Conservation (phyloP, 1,140 invertebrate genomes). For the Alviniconcha marisindica region DNA sequence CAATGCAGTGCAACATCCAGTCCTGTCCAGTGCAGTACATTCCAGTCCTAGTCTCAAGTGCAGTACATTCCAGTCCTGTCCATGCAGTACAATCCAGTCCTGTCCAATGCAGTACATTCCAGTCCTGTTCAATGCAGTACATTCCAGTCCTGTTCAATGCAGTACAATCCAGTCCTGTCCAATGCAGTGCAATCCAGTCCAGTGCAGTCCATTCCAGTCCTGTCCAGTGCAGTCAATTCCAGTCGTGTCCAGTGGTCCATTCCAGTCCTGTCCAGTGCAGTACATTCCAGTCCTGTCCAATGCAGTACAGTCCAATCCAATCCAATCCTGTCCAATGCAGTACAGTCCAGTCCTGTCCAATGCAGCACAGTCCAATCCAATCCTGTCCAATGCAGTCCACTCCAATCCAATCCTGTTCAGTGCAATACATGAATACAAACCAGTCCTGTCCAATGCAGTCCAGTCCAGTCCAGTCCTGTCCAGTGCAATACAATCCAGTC, state of each 20-base stretch:
- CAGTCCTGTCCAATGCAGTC: not conserved
- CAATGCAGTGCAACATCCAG: not conserved
- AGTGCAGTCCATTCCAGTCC: too few relatives aligned
- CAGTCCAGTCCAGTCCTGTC: slow-evolving; percentile 6
- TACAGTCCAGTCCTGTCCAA: too few relatives aligned
- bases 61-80: too few relatives aligned
- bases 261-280: not conserved
- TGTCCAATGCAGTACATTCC: not conserved
- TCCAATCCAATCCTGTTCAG: slow-evolving; percentile 3
- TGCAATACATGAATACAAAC: too few relatives aligned
- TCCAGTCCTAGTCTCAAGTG: too few relatives aligned
- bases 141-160: not conserved
- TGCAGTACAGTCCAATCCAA: slow-evolving; percentile 19
- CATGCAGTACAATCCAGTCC: not conserved
- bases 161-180: not conserved
- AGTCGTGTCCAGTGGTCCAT: too few relatives aligned
- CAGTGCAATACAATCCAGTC: not conserved
- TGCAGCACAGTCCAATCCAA: not conserved
- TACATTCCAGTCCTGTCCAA: not conserved
- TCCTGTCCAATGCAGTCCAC: not conserved
- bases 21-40: not conserved
- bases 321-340: too few relatives aligned
- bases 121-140: not conserved
- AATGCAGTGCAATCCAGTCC: not conserved
- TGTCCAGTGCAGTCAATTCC: too few relatives aligned